Evolutionary conservation across 92 coral and sea anemone genomes (phyloP), one percentile per base, ranked within the genome.

Genomic region (Muricea muricata): DNA sequence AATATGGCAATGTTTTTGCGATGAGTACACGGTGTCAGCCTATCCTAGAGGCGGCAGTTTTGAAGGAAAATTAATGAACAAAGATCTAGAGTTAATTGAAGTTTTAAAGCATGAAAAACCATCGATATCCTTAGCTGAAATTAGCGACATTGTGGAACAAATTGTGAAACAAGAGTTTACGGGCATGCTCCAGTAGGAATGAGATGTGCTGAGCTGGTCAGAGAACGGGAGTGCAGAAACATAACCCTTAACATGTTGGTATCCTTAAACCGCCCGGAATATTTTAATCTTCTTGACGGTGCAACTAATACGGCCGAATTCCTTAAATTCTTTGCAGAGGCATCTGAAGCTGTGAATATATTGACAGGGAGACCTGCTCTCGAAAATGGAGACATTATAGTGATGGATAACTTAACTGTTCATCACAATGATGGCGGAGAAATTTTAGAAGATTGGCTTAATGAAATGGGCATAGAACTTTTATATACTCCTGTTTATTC

Each of bases 401-500:
- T 86, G 29, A 39, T 81, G 63, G 75, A 61, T 23, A 52, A 75
- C 40, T 32, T 46, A 5, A 46, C 13, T 13, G 29, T 24, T 29
- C 79, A 73, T 73, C 79, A 73, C 24, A 41, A n/a, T 52, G 79
- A 73, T n/a, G 81, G 66, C 5, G 66, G 66, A 25, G 37, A 29
- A 13, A 32, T 46, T 7, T 26, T 48, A 15, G 66, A 46, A 46
- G 65, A 34, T 29, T 47, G 31, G 28, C 57, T 75, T 0, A 30
- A 34, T 34, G 81, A 75, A 69, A 32, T 69, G 75, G 75, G 75
- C 8, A 69, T 69, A 13, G 86, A 86, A 68, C 83, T 84, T 6
- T n/a, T 90, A 11, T 83, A 78, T 56, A 87, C 86, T 9, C 89
- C 93, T 21, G 65, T 55, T 10, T 83, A 87, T 75, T 90, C 90